Base-by-base conservation (phyloP, 2,113 vertebrate genomes). In the Planiliza haematocheilus region DNA sequence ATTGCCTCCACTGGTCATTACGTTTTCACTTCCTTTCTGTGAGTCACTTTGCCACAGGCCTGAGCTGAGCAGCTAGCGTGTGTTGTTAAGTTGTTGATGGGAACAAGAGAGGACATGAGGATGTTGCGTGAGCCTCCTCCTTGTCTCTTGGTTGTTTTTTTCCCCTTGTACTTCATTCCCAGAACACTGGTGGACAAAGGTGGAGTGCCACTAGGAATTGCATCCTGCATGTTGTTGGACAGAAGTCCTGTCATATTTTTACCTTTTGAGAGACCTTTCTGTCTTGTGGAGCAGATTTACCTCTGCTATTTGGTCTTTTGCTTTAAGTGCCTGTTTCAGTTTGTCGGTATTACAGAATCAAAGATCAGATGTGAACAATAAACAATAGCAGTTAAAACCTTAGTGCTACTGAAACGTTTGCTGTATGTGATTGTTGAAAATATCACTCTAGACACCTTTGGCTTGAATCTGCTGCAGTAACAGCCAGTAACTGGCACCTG, bases 21-120 rank as follows among this genome's bases (percentile, higher is more conserved):
- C 12, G 10, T 73, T 61, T 58, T 39, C 11, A 55, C 52, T 52
- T 49, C 21, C 14, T 59, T 53, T 46, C 52, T 86, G 53, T 71
- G 75, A 78, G 73, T 86, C 69, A 65, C 79, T 77, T 88, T 77
- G 77, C 74, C 76, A 58, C 60, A 61, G 77, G 77, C 74, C 55
- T 11, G 34, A 69, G 67, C 48, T 2, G 70, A 76, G 74, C 73
- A 75, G 78, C 73, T 52, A 16, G 73, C 53, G 24, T 76, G 63
- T 79, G 79, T 72, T 63, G 63, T 74, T 34, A 7, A 74, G 66
- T 70, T 55, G 77, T 74, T 87, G 88, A 88, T 34, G 74, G 67
- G 66, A 91, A 91, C 64, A 1, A 30, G 77, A 90, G 34, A 68
- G 57, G 88, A 90, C 83, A 10, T 53, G 74, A 79, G 83, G 83